These are phyloP conservation scores for Cynaeus angustus DNA, from an alignment of 2,888 invertebrate genomes.

Conservation along the genomic window DNA sequence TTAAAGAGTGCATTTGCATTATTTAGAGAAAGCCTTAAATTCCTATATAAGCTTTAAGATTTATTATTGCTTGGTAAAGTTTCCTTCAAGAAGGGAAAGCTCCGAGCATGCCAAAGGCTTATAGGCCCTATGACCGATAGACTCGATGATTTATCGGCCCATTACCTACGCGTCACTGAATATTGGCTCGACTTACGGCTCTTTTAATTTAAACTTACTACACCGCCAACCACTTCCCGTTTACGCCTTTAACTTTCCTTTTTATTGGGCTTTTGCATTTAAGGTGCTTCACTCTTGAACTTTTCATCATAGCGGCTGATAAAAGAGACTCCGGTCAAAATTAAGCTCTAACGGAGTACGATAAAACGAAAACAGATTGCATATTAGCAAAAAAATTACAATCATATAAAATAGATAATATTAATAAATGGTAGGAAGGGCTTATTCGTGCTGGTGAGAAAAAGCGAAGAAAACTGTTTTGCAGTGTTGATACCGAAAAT, in stretches of 20 bases:
- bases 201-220: slow-evolving; percentile 51
- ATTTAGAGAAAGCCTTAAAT: slow-evolving; percentile 52
- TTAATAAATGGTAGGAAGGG: no score
- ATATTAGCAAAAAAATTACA: background rate
- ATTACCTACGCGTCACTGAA: slow-evolving; percentile 56
- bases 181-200: slow-evolving; percentile 49
- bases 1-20: slow-evolving; percentile 58
- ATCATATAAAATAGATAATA: background rate
- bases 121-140: slow-evolving; percentile 56
- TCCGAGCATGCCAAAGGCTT: slow-evolving; percentile 47
- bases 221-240: slow-evolving; percentile 38
- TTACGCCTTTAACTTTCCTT: slow-evolving; percentile 42
- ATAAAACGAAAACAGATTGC: no score
- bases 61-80: slow-evolving; percentile 55
- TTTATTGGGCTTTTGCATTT: slow-evolving; percentile 38
- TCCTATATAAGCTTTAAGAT: slow-evolving; percentile 53
- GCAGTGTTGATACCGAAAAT: no score
- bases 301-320: slow-evolving; percentile 32
- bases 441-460: no score
- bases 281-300: slow-evolving; percentile 31
- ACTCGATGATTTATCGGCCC: slow-evolving; percentile 57
- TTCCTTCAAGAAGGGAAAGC: slow-evolving; percentile 52
- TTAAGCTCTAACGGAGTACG: no score
- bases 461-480: no score
- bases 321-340: background rate